Percentiles rank a stretch among this genome's conserved stretches.
These are phyloP conservation scores for Tragelaphus scriptus DNA, from an alignment of 2,113 vertebrate genomes.

Conservation along the genomic window DNA sequence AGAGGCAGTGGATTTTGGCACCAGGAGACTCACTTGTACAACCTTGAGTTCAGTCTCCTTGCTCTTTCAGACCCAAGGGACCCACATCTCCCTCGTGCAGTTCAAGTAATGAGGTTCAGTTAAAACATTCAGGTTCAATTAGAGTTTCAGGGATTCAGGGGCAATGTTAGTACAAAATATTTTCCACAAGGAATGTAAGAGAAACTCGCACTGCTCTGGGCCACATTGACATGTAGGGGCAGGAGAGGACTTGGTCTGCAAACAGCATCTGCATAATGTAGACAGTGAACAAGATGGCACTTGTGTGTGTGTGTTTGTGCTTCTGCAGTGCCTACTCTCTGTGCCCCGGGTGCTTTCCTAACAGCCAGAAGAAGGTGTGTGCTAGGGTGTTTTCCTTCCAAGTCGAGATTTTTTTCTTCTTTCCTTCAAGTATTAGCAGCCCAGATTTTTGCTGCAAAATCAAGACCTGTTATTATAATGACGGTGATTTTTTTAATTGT, in stretches of 20 bases:
- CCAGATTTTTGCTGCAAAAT: conserved; percentile 30
- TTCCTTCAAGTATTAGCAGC: conserved; percentile 33
- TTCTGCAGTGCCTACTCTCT: not conserved
- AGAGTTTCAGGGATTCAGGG: conserved; percentile 35
- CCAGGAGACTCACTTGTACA: conserved; percentile 16
- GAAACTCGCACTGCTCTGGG: not conserved
- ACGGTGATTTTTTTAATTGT: not conserved
- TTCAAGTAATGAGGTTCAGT: conserved; percentile 59
- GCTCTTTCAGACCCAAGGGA: conserved; percentile 30
- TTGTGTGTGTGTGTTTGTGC: not conserved
- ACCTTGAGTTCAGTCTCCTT: not conserved
- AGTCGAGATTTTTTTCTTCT: conserved; percentile 6
- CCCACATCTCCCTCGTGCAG: not conserved
- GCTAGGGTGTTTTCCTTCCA: conserved; percentile 30
- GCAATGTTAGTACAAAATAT: conserved; percentile 50
- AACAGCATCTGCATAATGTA: conserved; percentile 4
- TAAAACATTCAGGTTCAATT: conserved; percentile 57
- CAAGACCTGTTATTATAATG: conserved; percentile 1
- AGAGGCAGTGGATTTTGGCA: conserved; percentile 21
- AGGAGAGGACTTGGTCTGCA: conserved; percentile 43
- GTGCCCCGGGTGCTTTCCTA: conserved; percentile 39
- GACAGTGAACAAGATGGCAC: conserved; percentile 35
- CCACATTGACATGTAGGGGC: conserved; percentile 28
- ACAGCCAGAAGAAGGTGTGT: not conserved
- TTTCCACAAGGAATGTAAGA: conserved; percentile 39